Conservation (phyloP, 2,888 invertebrate species). For the Pocota personata region DNA sequence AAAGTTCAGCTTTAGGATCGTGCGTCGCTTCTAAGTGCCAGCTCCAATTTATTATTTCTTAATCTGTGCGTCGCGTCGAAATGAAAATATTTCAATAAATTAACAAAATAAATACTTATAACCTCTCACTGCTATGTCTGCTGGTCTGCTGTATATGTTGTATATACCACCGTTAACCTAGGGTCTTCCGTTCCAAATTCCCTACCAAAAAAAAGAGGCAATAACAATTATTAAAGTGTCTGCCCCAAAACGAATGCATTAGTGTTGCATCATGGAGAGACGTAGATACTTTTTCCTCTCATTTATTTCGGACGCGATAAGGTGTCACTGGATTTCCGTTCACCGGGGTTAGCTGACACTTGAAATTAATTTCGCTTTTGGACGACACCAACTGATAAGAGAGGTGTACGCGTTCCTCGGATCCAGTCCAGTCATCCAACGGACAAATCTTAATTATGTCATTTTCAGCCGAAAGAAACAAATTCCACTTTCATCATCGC, state of each 20-base stretch:
- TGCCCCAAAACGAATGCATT: conserved; percentile 67
- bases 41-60: conserved; percentile 71
- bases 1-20: conserved; percentile 38
- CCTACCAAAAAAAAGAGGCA: conserved; percentile 17
- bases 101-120: conserved; percentile 62
- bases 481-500: conserved; percentile 32
- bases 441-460: conserved; percentile 69
- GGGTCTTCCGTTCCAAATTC: conserved; percentile 48
- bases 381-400: conserved; percentile 58
- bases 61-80: conserved; percentile 63
- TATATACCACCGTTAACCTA: conserved; percentile 26
- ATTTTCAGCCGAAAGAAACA: conserved; percentile 19
- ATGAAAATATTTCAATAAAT: conserved; percentile 66
- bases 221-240: conserved; percentile 72
- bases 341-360: conserved; percentile 45
- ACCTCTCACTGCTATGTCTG: background rate
- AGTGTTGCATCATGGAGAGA: conserved; percentile 6
- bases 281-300: conserved; percentile 16
- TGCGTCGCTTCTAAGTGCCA: conserved; percentile 52
- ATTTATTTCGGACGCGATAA: conserved; percentile 68
- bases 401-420: background rate
- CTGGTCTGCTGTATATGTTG: too few species aligned
- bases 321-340: conserved; percentile 64
- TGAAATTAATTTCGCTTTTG: conserved; percentile 69
- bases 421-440: conserved; percentile 43